Evolutionary conservation across 2,888 invertebrate genomes (phyloP).

Genomic region (Conistra vaccinii): DNA sequence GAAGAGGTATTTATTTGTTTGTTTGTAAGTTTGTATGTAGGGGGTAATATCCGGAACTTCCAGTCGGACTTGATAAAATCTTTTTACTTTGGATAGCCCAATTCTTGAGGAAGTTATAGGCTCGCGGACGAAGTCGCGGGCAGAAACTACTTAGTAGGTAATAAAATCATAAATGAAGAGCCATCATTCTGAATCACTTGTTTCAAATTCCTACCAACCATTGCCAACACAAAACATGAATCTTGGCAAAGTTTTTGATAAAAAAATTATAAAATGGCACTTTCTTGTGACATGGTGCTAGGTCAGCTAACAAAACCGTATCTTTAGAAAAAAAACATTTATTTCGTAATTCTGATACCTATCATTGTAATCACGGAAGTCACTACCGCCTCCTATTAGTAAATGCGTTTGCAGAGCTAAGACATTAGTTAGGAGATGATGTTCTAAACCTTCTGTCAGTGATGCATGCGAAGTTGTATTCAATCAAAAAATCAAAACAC

Average conservation of each 20-base stretch:
- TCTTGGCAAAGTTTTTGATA: not conserved
- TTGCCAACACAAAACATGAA: not conserved
- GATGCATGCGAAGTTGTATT: constrained; percentile 4
- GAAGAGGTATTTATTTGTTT: too few relatives aligned
- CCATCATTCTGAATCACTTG: not conserved
- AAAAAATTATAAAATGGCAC: not conserved
- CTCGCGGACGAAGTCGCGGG: too few relatives aligned
- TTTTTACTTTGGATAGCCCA: too few relatives aligned
- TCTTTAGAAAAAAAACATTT: not conserved
- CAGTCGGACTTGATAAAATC: too few relatives aligned
- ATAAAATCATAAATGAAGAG: not conserved
- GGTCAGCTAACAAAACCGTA: not conserved
- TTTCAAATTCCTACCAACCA: not conserved
- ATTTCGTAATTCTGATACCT: not conserved
- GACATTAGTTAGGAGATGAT: not conserved
- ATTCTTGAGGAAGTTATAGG: too few relatives aligned
- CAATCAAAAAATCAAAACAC: constrained; percentile 4
- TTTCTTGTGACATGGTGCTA: not conserved
- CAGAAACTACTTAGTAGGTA: too few relatives aligned
- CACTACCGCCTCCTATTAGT: not conserved
- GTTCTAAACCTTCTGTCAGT: not conserved
- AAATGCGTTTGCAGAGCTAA: not conserved
- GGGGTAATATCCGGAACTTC: too few relatives aligned
- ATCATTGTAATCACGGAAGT: not conserved
- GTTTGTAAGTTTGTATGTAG: too few relatives aligned